Evolutionary conservation across 2,113 vertebrate species (phyloP).

Genomic region (Physeter macrocephalus): DNA sequence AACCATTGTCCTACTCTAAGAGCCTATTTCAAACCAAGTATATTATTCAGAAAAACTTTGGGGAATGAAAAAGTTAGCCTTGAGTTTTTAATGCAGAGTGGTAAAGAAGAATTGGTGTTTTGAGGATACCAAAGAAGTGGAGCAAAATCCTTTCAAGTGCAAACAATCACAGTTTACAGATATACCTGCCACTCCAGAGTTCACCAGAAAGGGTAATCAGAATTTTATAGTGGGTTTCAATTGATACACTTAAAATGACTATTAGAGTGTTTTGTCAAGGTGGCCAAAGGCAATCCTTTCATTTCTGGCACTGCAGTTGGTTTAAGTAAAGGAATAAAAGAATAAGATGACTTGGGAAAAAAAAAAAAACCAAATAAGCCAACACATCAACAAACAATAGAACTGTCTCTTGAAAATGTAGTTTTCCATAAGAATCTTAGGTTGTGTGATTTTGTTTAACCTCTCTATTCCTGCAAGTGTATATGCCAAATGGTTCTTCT

Average conservation of each 20-base stretch:
- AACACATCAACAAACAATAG: not conserved
- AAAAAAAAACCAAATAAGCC: not conserved
- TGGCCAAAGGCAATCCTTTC: not conserved
- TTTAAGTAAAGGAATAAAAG: slow-evolving; percentile 6
- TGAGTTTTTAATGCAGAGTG: not conserved
- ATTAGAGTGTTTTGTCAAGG: not conserved
- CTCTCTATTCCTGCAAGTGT: not conserved
- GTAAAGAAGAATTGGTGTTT: not conserved
- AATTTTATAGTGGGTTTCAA: not conserved
- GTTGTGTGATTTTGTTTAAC: not conserved
- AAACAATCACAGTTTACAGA: not conserved
- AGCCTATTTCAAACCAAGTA: not conserved
- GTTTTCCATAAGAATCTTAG: not conserved
- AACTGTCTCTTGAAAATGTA: not conserved
- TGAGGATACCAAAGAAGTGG: not conserved
- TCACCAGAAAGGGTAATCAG: not conserved
- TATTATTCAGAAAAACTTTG: not conserved
- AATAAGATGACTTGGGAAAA: not conserved
- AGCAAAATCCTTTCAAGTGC: not conserved
- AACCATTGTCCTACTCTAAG: not conserved
- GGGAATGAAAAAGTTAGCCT: not conserved
- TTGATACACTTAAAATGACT: not conserved
- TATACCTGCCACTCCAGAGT: not conserved
- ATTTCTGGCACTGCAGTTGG: not conserved
- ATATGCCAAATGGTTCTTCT: not conserved